Base-by-base conservation (phyloP, 2,797 vertebrate genomes). In the Allobates femoralis region DNA sequence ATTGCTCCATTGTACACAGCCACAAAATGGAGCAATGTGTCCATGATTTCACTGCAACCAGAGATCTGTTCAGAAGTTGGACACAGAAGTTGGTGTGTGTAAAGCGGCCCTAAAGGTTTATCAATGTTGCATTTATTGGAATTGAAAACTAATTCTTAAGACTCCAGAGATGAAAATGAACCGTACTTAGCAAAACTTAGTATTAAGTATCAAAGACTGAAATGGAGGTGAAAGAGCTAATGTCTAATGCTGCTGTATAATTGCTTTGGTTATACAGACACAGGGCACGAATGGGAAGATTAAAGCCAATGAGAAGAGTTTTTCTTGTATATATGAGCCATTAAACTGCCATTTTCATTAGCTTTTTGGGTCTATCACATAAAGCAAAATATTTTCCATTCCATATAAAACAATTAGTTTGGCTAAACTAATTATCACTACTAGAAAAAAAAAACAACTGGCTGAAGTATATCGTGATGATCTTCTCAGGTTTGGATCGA, bases 171-270 rank as follows among this genome's bases (percentile, higher is more conserved):
- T 34, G 26, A 28, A 23, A 78, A 78, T 58, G 58, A 78, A 34
- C 55, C 53, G n/a, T 30, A 10, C 14, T 8, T 41, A 28, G 23
- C 21, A 62, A 56, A 8, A 60, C 30, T 60, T 60, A 23, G 11
- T 41, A 80, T 26, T 64, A 46, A 28, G 58, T 26, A 50, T 41
- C 16, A 58, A 50, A 37, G 62, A 64, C 37, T 66, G 62, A 82
- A 82, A 51, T 66, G 71, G 64, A 82, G 30, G 62, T 64, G 15
- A 53, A 53, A 55, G 50, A 81, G 64, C 26, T 82, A 51, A 82
- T 56, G 64, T 19, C 64, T 32, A 50, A n/a, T 18, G 58, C 41
- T 66, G 28, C 66, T 28, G 34, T 50, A 30, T 80, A 80, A 80
- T 80, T 64, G 79, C 26, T 66, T 80, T 15, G 50, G 79, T 66